Evolutionary conservation across 37 sponge, comb jelly and placozoan genomes (phyloP), one percentile per base, ranked within the genome.

Genomic region (Beroe forskalii): DNA sequence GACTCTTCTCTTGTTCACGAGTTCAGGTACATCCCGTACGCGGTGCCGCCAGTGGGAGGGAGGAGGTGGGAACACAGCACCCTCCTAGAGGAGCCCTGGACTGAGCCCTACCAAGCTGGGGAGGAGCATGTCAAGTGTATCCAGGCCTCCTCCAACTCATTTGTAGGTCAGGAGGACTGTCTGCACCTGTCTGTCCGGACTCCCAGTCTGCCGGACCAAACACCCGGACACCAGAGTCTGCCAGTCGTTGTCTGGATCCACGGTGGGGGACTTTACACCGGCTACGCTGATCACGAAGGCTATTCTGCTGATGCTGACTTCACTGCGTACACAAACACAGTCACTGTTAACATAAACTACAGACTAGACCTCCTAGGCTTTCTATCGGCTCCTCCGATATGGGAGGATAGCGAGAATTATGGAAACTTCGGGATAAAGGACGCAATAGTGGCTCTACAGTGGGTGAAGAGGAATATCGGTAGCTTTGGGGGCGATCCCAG

Each of bases 231-330:
- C 31, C 20, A 8, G 4, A 27, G 4, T 22, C 40, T 72, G 23
- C 86, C 86, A 22, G 86, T 80, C 42, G 22, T 80, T n/a, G 86
- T 80, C 30, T 80, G 86, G 86, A 80, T 80, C 12, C 86, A 80
- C 35, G 86, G 86, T 3, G 86, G 86, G 8, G 12, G 30, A 4
- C 30, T 80, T 14, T n/a, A 12, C 12, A 42, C 9, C 30, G 86
- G 86, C 4, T 80, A 44, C 40, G 27, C 48, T 24, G 86, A 80
- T 23, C 48, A 80, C 22, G 6, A 23, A 19, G 86, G 86, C 1
- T 80, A 80, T 25, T 80, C 86, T 23, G 86, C 86, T n/a, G 86
- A 80, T 23, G 8, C 86, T 1, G 86, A 80, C 4, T 80, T 80
- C 55, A 80, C 86, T 6, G 55, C 44, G 19, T 3, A 4, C 3